A percentile compares a stretch with the other conserved stretches of the same genome.
phyloP scores from a whole-genome alignment of 2,113 vertebrate species.

The Lycaon pictus region DNA sequence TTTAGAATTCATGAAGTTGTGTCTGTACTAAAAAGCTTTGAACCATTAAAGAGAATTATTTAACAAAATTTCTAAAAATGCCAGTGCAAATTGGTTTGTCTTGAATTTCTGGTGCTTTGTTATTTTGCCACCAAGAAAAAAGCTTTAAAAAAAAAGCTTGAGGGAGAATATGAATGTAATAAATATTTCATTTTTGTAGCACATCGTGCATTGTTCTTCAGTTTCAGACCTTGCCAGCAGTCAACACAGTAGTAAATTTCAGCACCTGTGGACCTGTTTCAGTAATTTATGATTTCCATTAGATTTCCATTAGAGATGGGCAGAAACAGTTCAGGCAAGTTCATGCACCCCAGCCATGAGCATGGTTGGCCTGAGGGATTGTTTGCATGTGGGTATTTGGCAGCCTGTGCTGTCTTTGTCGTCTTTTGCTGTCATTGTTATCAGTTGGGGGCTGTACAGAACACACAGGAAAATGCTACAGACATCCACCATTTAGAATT shows the following conservation, averaged over 20 bases:
- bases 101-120: constrained; percentile 81
- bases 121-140: constrained; percentile 84
- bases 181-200: constrained; percentile 89
- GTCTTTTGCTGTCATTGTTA: background rate
- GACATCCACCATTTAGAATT: background rate
- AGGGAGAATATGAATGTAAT: constrained; percentile 87
- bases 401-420: background rate
- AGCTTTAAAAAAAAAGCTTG: constrained; percentile 80
- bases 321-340: constrained; percentile 83
- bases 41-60: constrained; percentile 72
- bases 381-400: constrained; percentile 57
- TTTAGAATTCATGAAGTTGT: constrained; percentile 79
- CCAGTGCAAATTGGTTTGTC: constrained; percentile 64
- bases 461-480: background rate
- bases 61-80: constrained; percentile 81
- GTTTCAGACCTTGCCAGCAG: constrained; percentile 86
- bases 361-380: constrained; percentile 48
- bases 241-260: constrained; percentile 89
- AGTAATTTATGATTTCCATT: constrained; percentile 91
- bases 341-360: constrained; percentile 80
- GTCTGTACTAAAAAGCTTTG: constrained; percentile 55
- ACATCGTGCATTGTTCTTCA: constrained; percentile 85
- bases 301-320: constrained; percentile 89
- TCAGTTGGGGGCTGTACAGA: background rate
- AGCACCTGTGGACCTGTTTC: constrained; percentile 86